Percentiles rank a stretch among this genome's conserved stretches.
Conservation (phyloP, 2,113 vertebrate species). For the Vidua chalybeata region DNA sequence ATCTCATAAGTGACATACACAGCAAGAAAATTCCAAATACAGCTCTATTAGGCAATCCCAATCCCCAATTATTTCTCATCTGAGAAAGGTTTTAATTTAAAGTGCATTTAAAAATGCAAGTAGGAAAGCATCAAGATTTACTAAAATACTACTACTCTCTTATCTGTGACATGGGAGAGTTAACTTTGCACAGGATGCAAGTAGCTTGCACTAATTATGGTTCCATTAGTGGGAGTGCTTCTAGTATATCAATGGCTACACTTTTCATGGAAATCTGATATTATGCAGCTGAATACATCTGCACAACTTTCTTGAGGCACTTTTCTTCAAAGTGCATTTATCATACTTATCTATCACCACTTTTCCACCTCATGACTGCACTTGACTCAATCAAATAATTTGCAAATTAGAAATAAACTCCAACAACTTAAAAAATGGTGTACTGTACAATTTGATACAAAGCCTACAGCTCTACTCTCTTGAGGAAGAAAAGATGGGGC, state of each 20-base stretch:
- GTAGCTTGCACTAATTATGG: not conserved
- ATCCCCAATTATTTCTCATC: not conserved
- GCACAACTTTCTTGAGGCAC: constrained; percentile 39
- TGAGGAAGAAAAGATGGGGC: not conserved
- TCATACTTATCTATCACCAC: constrained; percentile 14
- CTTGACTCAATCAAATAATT: constrained; percentile 30
- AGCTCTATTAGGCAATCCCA: not conserved
- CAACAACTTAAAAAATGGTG: not conserved
- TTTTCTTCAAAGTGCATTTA: constrained; percentile 36
- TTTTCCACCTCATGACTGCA: constrained; percentile 44
- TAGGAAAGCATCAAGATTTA: not conserved
- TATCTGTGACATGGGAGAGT: not conserved
- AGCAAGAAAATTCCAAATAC: not conserved
- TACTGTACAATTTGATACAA: not conserved
- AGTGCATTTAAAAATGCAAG: constrained; percentile 4
- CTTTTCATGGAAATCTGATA: not conserved
- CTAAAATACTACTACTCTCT: not conserved
- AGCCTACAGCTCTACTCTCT: not conserved
- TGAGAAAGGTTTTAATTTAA: not conserved
- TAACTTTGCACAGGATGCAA: not conserved
- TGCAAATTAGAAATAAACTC: constrained; percentile 34
- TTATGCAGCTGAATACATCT: constrained; percentile 18
- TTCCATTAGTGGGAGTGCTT: not conserved
- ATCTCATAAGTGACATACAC: not conserved
- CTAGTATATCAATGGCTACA: not conserved